Conservation (phyloP, 2,888 invertebrate genomes). For the Neelides folsomi region DNA sequence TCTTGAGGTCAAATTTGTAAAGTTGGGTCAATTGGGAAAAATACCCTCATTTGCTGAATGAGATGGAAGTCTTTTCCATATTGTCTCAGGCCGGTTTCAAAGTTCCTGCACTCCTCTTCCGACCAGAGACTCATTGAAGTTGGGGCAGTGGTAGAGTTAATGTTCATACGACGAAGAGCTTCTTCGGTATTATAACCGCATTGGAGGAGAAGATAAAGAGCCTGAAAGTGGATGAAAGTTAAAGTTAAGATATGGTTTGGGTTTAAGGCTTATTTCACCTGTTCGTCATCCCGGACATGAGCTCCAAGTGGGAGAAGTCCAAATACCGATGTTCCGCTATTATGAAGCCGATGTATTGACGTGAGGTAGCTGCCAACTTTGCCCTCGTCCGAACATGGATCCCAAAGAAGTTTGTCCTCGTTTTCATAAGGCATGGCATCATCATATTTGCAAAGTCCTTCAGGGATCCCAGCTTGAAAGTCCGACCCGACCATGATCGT, state of each 20-base stretch:
- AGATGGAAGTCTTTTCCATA: slow-evolving; percentile 93
- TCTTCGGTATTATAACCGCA: slow-evolving; percentile 93
- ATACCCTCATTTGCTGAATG: slow-evolving; percentile 80
- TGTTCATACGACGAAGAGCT: slow-evolving; percentile 64
- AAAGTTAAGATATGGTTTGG: neutral
- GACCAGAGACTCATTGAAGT: slow-evolving; percentile 83
- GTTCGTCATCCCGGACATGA: slow-evolving; percentile 57
- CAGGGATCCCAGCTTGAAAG: slow-evolving; percentile 86
- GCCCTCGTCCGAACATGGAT: slow-evolving; percentile 59
- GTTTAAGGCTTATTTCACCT: slow-evolving; percentile 34
- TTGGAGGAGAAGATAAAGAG: slow-evolving; percentile 74
- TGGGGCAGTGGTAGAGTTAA: slow-evolving; percentile 52
- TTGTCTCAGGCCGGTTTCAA: slow-evolving; percentile 83
- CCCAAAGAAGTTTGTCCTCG: slow-evolving; percentile 89
- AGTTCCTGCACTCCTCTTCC: slow-evolving; percentile 91
- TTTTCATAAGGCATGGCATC: slow-evolving; percentile 90
- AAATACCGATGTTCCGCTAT: slow-evolving; percentile 11
- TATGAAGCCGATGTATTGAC: slow-evolving; percentile 21
- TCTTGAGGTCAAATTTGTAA: no score
- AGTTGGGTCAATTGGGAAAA: no score
- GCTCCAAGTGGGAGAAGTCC: slow-evolving; percentile 45
- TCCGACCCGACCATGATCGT: slow-evolving; percentile 91
- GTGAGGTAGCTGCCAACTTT: slow-evolving; percentile 39
- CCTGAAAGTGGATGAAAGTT: slow-evolving; percentile 44
- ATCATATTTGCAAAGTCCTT: slow-evolving; percentile 79